phyloP scores from a whole-genome alignment of 92 coral and sea anemone genomes.

The Porites evermanni region DNA sequence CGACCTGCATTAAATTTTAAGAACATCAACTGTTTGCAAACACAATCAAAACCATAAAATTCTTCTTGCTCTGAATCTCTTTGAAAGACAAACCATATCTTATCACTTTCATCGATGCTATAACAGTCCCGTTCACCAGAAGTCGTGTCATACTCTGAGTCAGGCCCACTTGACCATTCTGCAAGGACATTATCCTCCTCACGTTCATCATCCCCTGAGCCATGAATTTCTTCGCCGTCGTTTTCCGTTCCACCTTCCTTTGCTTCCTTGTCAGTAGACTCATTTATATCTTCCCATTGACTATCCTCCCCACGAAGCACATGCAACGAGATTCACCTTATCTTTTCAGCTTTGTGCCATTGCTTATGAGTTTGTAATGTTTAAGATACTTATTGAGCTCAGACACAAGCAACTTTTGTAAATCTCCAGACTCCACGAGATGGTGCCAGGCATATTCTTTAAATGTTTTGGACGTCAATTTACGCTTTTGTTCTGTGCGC shows the following conservation, averaged over 20 bases:
- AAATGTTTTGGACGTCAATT: neutral
- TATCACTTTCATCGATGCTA: neutral
- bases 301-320: constrained; percentile 2
- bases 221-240: neutral
- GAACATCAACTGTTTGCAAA: too few species aligned
- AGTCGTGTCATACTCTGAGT: neutral
- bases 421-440: constrained; percentile 1
- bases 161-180: neutral
- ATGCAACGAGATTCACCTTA: constrained; percentile 9
- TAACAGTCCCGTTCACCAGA: too few species aligned
- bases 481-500: neutral
- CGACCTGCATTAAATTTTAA: too few species aligned
- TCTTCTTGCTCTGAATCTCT: too few species aligned
- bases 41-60: too few species aligned
- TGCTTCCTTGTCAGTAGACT: neutral
- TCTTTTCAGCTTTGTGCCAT: constrained; percentile 23
- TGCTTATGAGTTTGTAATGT: constrained; percentile 13
- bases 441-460: constrained; percentile 3
- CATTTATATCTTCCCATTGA: constrained; percentile 1
- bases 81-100: neutral
- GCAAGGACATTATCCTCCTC: constrained; percentile 25
- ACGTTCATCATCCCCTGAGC: neutral
- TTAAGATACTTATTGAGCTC: constrained; percentile 24
- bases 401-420: constrained; percentile 13
- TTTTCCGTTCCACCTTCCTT: too few species aligned